These are phyloP conservation scores for Timandra comae DNA, from an alignment of 2,888 invertebrate species.

Conservation along the genomic window DNA sequence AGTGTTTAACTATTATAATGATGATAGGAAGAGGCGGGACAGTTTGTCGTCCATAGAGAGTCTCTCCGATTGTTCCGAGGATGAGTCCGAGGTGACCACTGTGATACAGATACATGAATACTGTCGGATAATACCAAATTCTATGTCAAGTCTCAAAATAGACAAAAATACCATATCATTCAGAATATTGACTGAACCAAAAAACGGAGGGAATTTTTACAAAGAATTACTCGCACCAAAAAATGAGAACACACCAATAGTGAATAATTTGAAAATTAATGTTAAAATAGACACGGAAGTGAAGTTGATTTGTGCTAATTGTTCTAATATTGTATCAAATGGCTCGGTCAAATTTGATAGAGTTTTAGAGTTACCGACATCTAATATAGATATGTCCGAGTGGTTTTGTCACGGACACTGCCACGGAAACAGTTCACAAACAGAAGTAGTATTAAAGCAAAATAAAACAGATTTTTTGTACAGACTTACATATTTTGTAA, in stretches of 20 bases:
- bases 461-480: slow-evolving; percentile 76
- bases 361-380: slow-evolving; percentile 78
- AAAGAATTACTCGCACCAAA: slow-evolving; percentile 48
- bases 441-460: slow-evolving; percentile 51
- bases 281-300: slow-evolving; percentile 40
- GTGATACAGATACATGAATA: slow-evolving; percentile 56
- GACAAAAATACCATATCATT: slow-evolving; percentile 65
- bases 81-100: slow-evolving; percentile 48
- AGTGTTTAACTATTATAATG: slow-evolving; percentile 57
- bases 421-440: slow-evolving; percentile 30
- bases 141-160: slow-evolving; percentile 69
- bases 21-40: slow-evolving; percentile 45
- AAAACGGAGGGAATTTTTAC: slow-evolving; percentile 63
- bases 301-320: slow-evolving; percentile 56
- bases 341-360: slow-evolving; percentile 69
- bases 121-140: slow-evolving; percentile 67
- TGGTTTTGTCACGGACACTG: slow-evolving; percentile 80
- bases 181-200: slow-evolving; percentile 64
- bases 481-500: slow-evolving; percentile 71
- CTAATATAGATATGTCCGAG: slow-evolving; percentile 77
- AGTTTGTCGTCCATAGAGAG: slow-evolving; percentile 69
- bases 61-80: slow-evolving; percentile 63
- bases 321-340: slow-evolving; percentile 64
- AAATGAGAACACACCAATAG: slow-evolving; percentile 28
- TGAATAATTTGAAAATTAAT: slow-evolving; percentile 42